phyloP scores from a whole-genome alignment of 2,888 invertebrate species.

The Thera obeliscata region DNA sequence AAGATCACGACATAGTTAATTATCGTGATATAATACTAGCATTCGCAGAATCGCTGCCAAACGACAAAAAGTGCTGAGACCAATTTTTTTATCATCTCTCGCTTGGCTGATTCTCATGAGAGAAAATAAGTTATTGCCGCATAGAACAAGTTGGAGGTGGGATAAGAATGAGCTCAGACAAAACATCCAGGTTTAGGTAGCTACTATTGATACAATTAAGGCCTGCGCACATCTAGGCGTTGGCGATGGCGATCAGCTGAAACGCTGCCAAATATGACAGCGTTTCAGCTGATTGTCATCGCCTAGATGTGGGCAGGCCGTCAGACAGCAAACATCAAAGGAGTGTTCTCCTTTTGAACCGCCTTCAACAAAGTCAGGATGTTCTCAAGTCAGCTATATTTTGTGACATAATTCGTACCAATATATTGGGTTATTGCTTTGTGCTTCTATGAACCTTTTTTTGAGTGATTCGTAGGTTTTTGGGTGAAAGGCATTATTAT shows the following conservation, averaged over 20 bases:
- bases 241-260: too few relatives aligned
- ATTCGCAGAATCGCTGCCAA: constrained; percentile 44
- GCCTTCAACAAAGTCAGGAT: too few relatives aligned
- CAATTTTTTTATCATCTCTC: constrained; percentile 76
- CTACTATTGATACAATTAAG: constrained; percentile 36
- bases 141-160: constrained; percentile 63
- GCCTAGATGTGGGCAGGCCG: constrained; percentile 31
- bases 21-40: constrained; percentile 21
- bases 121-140: constrained; percentile 68
- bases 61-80: constrained; percentile 71
- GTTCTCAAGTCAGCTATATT: too few relatives aligned
- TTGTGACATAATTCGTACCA: constrained; percentile 42
- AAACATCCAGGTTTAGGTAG: constrained; percentile 58
- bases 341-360: constrained; percentile 25
- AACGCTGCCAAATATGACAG: too few relatives aligned
- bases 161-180: constrained; percentile 62
- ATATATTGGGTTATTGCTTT: constrained; percentile 37
- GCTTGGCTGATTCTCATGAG: constrained; percentile 66
- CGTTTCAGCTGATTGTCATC: too few relatives aligned
- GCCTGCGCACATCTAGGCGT: too few relatives aligned
- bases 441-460: constrained; percentile 28
- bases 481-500: too few relatives aligned
- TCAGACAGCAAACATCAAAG: constrained; percentile 38
- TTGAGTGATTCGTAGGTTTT: too few relatives aligned
- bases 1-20: background rate